Percentiles rank a stretch among this genome's conserved stretches.
Evolutionary conservation across 2,797 vertebrate genomes (phyloP).

Genomic region (Lophura swinhoii): DNA sequence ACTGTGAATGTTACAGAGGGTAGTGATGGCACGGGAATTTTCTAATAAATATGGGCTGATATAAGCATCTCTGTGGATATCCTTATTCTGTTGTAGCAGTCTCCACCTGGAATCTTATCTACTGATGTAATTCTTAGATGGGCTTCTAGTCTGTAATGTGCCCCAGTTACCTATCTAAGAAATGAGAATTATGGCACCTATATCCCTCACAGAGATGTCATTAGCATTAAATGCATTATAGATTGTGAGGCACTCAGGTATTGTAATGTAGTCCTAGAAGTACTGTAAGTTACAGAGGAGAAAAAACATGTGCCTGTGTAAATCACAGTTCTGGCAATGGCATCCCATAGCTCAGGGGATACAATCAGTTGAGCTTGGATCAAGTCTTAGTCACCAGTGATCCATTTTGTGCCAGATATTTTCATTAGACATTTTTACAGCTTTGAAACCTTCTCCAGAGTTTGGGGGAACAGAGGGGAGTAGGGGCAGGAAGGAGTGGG

Average conservation of each 20-base stretch:
- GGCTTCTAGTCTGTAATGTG: not conserved
- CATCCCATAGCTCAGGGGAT: not conserved
- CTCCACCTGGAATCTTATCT: not conserved
- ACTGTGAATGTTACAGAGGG: not conserved
- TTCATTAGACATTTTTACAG: not conserved
- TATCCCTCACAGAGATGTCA: constrained; percentile 30
- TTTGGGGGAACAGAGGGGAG: not conserved
- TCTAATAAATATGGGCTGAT: not conserved
- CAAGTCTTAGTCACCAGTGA: not conserved
- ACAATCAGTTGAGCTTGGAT: not conserved
- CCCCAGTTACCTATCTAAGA: constrained; percentile 44
- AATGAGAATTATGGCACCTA: constrained; percentile 53
- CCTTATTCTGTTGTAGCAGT: not conserved
- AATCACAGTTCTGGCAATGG: not conserved
- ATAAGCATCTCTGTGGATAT: not conserved
- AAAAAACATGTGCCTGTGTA: not conserved
- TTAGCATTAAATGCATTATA: constrained; percentile 48
- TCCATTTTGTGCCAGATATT: not conserved
- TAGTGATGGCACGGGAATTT: not conserved
- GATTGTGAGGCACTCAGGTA: constrained; percentile 35
- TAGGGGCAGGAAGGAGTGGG: not conserved
- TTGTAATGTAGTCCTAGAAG: constrained; percentile 41
- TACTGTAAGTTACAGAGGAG: not conserved
- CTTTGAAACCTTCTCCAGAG: not conserved
- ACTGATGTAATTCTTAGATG: constrained; percentile 16